A percentile compares a stretch with the other conserved stretches of the same genome.
phyloP scores from a whole-genome alignment of 2,113 vertebrate genomes.

The Hoplias malabaricus region DNA sequence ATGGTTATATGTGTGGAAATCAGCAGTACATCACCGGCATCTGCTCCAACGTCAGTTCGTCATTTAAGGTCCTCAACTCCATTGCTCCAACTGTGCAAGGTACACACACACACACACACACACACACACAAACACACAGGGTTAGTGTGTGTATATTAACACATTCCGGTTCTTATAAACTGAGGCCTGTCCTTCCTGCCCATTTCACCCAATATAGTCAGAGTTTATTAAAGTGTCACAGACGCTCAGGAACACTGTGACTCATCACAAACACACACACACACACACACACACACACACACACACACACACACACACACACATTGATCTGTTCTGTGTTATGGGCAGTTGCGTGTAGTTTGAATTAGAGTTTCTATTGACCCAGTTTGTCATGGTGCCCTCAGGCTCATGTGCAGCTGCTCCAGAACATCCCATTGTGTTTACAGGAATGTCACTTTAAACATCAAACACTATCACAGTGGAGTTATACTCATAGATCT shows the following conservation, averaged over 20 bases:
- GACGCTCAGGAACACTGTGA: slow-evolving; percentile 33
- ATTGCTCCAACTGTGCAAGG: slow-evolving; percentile 86
- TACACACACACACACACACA: slow-evolving; percentile 62
- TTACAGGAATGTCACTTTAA: not conserved
- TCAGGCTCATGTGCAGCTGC: no score
- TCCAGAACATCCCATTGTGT: no score
- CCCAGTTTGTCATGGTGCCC: no score
- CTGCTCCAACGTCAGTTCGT: slow-evolving; percentile 90
- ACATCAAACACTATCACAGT: not conserved
- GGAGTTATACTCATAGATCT: not conserved
- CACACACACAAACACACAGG: not conserved
- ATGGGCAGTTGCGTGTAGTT: not conserved
- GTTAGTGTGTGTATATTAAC: slow-evolving; percentile 64
- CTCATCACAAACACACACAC: slow-evolving; percentile 45
- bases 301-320: slow-evolving; percentile 3
- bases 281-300: slow-evolving; percentile 20
- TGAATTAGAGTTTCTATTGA: no score
- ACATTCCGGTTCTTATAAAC: slow-evolving; percentile 72
- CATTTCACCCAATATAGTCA: slow-evolving; percentile 84
- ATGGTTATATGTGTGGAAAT: slow-evolving; percentile 91
- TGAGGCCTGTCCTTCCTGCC: slow-evolving; percentile 62
- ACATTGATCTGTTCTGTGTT: not conserved
- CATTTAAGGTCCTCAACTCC: slow-evolving; percentile 86
- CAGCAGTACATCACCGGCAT: slow-evolving; percentile 92
- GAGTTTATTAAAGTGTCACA: slow-evolving; percentile 60